A percentile compares a stretch with the other conserved stretches of the same genome.
phyloP scores from a whole-genome alignment of 1,140 invertebrate genomes.

The Megalonaias nervosa region DNA sequence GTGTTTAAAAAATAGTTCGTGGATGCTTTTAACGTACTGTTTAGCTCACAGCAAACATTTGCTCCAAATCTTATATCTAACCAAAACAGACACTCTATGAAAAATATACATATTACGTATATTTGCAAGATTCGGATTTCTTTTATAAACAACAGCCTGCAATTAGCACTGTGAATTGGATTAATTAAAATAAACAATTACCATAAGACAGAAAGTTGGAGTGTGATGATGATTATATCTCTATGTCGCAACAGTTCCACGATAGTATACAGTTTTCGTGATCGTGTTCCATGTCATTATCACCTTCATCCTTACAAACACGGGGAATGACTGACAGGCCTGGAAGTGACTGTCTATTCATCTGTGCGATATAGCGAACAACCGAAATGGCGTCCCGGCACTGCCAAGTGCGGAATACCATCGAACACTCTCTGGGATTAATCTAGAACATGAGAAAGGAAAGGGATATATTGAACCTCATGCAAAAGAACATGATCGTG shows the following conservation, averaged over 20 bases:
- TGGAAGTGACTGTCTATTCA: slow-evolving; percentile 5
- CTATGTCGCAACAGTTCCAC: slow-evolving; percentile 4
- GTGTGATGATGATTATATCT: not conserved
- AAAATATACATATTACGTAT: too few species aligned
- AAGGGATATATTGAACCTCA: not conserved
- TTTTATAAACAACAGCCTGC: too few species aligned
- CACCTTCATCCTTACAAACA: not conserved
- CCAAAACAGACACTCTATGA: too few species aligned
- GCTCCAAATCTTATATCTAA: too few species aligned
- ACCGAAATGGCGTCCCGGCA: slow-evolving; percentile 8
- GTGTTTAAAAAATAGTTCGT: too few species aligned
- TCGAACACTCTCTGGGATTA: slow-evolving; percentile 21
- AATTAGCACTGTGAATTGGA: too few species aligned
- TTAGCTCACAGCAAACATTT: too few species aligned
- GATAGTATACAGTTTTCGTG: slow-evolving; percentile 13
- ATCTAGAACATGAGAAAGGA: not conserved
- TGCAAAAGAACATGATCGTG: not conserved
- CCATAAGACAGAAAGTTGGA: slow-evolving; percentile 1
- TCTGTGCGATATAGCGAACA: slow-evolving; percentile 6
- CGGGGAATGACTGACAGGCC: not conserved
- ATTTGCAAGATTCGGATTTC: too few species aligned
- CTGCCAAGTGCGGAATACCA: slow-evolving; percentile 18
- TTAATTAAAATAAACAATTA: not conserved
- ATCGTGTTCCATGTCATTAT: not conserved
- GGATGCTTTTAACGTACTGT: too few species aligned